phyloP scores from a whole-genome alignment of 1,140 invertebrate genomes.

The Trichoplusia ni region DNA sequence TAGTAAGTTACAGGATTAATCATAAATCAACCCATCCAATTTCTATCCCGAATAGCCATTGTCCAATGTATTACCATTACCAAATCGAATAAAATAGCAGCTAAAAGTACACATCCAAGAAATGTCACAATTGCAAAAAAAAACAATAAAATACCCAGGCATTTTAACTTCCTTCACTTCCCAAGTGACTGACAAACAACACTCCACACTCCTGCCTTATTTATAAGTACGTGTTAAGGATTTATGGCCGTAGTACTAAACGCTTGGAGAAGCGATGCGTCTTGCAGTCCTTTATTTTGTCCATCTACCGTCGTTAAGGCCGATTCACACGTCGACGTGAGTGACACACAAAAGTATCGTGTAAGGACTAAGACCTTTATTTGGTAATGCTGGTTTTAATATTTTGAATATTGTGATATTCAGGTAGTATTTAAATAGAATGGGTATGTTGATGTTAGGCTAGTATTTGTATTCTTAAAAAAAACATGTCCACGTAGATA shows the following conservation, averaged over 20 bases:
- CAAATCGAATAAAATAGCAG: no score
- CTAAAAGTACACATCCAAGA: not conserved
- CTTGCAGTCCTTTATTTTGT: conserved; percentile 9
- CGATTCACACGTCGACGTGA: not conserved
- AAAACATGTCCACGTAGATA: no score
- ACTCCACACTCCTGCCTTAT: not conserved
- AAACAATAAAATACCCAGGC: no score
- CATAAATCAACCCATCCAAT: no score
- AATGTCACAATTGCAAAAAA: no score
- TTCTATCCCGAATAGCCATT: no score
- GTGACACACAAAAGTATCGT: not conserved
- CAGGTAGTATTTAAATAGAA: no score
- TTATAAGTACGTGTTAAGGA: not conserved
- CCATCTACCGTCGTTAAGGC: not conserved
- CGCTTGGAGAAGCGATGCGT: not conserved
- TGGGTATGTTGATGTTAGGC: no score
- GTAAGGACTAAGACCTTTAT: not conserved
- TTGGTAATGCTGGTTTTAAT: not conserved
- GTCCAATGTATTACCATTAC: no score
- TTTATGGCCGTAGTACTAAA: not conserved
- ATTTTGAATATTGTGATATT: conserved; percentile 3
- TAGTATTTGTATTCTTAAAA: no score
- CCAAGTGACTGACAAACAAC: not conserved
- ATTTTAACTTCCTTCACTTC: no score
- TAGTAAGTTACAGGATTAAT: no score